These are phyloP conservation scores for Otolemur crassicaudatus DNA, from an alignment of 2,797 vertebrate species.

Conservation along the genomic window DNA sequence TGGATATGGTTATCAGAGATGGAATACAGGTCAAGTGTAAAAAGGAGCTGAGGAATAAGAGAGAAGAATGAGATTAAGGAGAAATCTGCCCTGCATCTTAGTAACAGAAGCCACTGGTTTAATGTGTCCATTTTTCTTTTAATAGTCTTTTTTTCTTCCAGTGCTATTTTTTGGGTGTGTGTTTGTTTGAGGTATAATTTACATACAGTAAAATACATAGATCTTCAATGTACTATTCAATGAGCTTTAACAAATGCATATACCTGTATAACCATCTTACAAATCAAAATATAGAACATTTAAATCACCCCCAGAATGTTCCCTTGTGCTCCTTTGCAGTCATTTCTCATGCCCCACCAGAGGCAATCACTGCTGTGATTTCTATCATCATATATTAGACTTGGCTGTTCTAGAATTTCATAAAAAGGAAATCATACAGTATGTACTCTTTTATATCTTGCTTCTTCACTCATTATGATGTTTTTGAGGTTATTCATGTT, in stretches of 20 bases:
- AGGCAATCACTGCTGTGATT: slow-evolving; percentile 46
- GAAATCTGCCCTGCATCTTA: neutral
- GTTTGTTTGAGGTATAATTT: slow-evolving; percentile 45
- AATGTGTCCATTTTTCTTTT: slow-evolving; percentile 21
- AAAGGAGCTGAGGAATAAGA: neutral
- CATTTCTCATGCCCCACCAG: neutral
- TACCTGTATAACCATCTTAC: neutral
- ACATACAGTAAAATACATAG: slow-evolving; percentile 22
- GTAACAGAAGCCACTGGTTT: slow-evolving; percentile 25
- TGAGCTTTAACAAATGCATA: slow-evolving; percentile 27
- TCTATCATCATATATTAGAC: slow-evolving; percentile 1
- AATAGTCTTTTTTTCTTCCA: neutral
- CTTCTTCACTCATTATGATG: neutral
- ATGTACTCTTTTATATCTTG: slow-evolving; percentile 2
- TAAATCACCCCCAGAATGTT: neutral
- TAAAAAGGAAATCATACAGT: slow-evolving; percentile 35
- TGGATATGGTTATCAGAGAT: neutral
- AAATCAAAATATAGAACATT: slow-evolving; percentile 44
- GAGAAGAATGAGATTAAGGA: neutral
- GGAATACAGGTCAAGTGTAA: slow-evolving; percentile 20
- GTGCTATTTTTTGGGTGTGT: slow-evolving; percentile 5
- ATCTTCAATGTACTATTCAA: slow-evolving; percentile 12
- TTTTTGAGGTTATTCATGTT: slow-evolving; percentile 27
- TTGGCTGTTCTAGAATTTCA: slow-evolving; percentile 40
- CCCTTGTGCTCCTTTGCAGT: neutral